Percentiles rank a stretch among this genome's conserved stretches.
Conservation (phyloP, 2,888 invertebrate species). For the Hemithea aestivaria region DNA sequence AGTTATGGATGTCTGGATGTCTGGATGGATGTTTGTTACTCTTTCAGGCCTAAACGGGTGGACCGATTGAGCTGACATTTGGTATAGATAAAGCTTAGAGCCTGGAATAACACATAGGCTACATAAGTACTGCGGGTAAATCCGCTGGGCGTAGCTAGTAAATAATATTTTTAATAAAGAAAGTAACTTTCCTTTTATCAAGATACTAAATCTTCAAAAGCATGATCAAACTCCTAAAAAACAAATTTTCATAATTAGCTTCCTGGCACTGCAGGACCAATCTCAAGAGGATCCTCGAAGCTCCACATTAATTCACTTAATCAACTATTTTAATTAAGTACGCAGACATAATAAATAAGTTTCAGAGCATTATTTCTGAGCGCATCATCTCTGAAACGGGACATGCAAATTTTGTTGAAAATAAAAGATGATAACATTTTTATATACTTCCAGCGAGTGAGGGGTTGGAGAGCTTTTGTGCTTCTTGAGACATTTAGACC, state of each 20-base stretch:
- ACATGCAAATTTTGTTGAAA: slow-evolving; percentile 75
- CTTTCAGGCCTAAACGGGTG: no score
- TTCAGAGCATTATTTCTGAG: slow-evolving; percentile 63
- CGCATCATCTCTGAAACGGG: slow-evolving; percentile 72
- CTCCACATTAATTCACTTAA: slow-evolving; percentile 29
- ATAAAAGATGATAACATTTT: slow-evolving; percentile 74
- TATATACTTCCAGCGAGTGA: slow-evolving; percentile 63
- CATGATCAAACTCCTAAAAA: slow-evolving; percentile 6
- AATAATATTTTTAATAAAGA: no score
- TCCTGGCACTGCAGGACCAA: slow-evolving; percentile 2
- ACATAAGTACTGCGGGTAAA: no score
- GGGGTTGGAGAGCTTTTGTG: slow-evolving; percentile 34
- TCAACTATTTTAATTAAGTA: slow-evolving; percentile 54
- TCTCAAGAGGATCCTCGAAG: slow-evolving; percentile 18
- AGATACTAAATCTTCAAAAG: slow-evolving; percentile 2
- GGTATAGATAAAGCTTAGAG: no score
- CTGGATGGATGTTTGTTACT: no score
- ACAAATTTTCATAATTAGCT: slow-evolving; percentile 5
- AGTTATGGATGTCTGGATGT: no score
- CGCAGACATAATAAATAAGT: slow-evolving; percentile 64
- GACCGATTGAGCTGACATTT: no score
- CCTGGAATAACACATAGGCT: no score
- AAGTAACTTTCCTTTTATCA: no score
- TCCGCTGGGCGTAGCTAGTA: no score
- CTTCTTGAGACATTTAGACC: slow-evolving; percentile 34